phyloP scores from a whole-genome alignment of 2,113 vertebrate genomes.

The Pseudopodoces humilis region DNA sequence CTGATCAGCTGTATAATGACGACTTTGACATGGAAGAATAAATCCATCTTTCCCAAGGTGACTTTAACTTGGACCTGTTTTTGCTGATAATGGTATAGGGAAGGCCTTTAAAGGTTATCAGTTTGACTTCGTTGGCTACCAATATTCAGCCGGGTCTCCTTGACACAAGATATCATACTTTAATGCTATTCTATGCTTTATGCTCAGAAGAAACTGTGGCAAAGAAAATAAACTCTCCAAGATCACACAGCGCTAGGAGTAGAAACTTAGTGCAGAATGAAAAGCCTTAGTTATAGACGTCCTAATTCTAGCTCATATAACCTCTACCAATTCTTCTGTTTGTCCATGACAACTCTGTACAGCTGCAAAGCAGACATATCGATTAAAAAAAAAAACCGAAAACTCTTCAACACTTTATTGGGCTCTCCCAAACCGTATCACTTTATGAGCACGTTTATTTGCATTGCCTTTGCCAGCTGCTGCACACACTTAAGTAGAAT shows the following conservation, averaged over 20 bases:
- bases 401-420: neutral
- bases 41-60: slow-evolving; percentile 32
- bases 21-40: neutral
- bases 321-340: neutral
- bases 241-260: neutral
- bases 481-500: neutral
- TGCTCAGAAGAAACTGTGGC: neutral
- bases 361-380: neutral
- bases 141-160: neutral
- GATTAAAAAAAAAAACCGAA: neutral
- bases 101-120: neutral
- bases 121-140: neutral
- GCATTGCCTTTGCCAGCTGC: neutral
- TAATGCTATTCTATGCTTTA: neutral
- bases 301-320: neutral
- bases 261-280: neutral
- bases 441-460: slow-evolving; percentile 2
- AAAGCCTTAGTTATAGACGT: neutral
- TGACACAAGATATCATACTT: neutral
- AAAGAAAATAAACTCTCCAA: neutral
- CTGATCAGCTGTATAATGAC: neutral
- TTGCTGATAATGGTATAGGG: neutral
- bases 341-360: neutral
- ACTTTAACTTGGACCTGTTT: neutral
- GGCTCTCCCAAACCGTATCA: neutral